These are phyloP conservation scores for Sebastes elongatus DNA, from an alignment of 2,797 vertebrate genomes.

Conservation along the genomic window DNA sequence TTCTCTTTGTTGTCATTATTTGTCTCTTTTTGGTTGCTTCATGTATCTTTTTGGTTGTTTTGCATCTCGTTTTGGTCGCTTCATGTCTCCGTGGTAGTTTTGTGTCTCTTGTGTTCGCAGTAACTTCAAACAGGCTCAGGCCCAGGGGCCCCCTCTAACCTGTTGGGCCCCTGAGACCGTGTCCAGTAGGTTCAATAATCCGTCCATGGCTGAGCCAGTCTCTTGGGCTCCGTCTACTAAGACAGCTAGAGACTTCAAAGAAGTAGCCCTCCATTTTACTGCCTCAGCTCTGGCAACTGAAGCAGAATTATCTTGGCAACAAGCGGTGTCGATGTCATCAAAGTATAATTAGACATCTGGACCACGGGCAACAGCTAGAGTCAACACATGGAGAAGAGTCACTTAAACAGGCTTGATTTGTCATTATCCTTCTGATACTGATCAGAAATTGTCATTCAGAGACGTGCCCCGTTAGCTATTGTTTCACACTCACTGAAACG, in stretches of 20 bases:
- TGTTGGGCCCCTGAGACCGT: not conserved
- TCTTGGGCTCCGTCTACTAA: not conserved
- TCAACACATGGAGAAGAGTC: slow-evolving; percentile 28
- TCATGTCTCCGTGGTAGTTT: not conserved
- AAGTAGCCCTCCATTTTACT: not conserved
- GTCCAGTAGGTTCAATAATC: not conserved
- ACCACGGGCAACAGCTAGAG: not conserved
- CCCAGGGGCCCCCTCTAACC: not conserved
- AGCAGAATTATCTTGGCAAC: slow-evolving; percentile 11
- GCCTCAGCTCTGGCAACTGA: not conserved
- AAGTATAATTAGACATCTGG: slow-evolving; percentile 44
- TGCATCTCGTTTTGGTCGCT: no score
- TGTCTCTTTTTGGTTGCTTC: no score
- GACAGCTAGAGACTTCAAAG: not conserved
- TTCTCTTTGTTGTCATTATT: no score
- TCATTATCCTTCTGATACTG: slow-evolving; percentile 19
- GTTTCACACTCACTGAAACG: not conserved
- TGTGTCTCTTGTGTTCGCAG: not conserved
- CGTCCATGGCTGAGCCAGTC: not conserved
- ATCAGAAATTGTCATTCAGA: not conserved
- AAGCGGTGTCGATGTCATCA: slow-evolving; percentile 10
- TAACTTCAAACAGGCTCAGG: not conserved
- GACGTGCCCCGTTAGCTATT: not conserved
- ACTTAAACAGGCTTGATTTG: slow-evolving; percentile 5
- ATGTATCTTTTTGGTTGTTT: no score